Percentiles rank a stretch among this genome's conserved stretches.
These are phyloP conservation scores for Hyles vespertilio DNA, from an alignment of 1,140 invertebrate species.

Conservation along the genomic window DNA sequence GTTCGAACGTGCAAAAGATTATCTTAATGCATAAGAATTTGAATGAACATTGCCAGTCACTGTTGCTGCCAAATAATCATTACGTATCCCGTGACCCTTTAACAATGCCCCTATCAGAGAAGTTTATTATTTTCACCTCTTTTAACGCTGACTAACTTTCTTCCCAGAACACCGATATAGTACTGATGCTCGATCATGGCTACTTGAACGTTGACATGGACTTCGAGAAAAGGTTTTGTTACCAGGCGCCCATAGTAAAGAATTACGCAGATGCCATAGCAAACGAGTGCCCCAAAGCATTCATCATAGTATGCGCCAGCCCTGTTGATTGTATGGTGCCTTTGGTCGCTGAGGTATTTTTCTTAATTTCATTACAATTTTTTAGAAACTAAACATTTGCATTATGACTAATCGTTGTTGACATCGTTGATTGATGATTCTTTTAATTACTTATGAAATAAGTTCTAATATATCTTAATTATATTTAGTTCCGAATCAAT, in stretches of 20 bases:
- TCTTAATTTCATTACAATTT: background rate
- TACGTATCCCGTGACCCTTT: too few relatives aligned
- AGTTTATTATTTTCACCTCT: too few relatives aligned
- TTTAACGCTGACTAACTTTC: background rate
- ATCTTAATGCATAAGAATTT: too few relatives aligned
- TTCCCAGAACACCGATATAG: conserved; percentile 57
- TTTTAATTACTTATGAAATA: too few relatives aligned
- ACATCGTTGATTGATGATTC: too few relatives aligned
- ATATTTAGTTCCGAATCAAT: too few relatives aligned
- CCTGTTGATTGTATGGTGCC: conserved; percentile 69
- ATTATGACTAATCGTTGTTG: too few relatives aligned
- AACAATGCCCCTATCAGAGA: too few relatives aligned
- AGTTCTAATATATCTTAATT: too few relatives aligned
- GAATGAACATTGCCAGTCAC: too few relatives aligned
- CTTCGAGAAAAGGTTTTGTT: conserved; percentile 41
- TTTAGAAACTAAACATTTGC: background rate
- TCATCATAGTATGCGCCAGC: conserved; percentile 52
- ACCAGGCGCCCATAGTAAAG: conserved; percentile 57
- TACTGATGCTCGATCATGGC: conserved; percentile 52
- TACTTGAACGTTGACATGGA: conserved; percentile 40
- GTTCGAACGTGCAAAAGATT: too few relatives aligned
- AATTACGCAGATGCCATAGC: conserved; percentile 54
- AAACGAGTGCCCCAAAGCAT: conserved; percentile 58
- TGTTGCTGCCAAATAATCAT: too few relatives aligned
- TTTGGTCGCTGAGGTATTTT: conserved; percentile 50